Percentiles rank a stretch among this genome's conserved stretches.
Conservation (phyloP, 1,140 invertebrate species). For the Drosophila baimaii region DNA sequence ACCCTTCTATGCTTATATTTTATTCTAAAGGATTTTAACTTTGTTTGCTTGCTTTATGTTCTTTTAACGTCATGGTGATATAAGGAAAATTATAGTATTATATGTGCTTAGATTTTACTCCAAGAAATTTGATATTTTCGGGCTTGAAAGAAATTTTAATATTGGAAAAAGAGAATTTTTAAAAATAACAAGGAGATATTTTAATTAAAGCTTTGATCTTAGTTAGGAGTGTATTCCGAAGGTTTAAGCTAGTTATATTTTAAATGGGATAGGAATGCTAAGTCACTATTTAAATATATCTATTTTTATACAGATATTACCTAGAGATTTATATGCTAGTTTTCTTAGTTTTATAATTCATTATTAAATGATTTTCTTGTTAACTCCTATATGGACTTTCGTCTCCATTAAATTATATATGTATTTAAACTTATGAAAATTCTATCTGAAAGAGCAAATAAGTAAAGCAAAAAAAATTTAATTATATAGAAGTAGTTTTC, state of each 20-base stretch:
- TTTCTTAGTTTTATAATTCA: no score
- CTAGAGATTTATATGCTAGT: background rate
- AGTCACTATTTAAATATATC: background rate
- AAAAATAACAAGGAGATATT: background rate
- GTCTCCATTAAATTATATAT: background rate
- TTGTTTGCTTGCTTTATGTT: background rate
- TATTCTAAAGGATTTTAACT: no score
- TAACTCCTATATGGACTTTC: background rate
- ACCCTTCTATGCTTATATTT: background rate
- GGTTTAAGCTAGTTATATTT: background rate
- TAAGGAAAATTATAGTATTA: background rate
- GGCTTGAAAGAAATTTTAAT: no score
- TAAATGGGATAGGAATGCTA: background rate
- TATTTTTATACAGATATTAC: background rate
- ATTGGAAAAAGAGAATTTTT: no score
- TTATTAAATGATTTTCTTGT: no score
- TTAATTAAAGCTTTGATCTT: background rate
- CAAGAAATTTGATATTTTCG: no score
- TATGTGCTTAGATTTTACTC: no score
- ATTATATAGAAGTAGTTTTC: background rate
- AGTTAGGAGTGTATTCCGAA: background rate
- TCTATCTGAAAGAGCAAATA: background rate
- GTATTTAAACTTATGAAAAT: background rate
- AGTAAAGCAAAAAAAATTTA: no score
- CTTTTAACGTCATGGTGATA: background rate